Percentiles rank a stretch among this genome's conserved stretches.
Evolutionary conservation across 2,888 invertebrate genomes (phyloP).

Genomic region (Chloroclystis v-ata): DNA sequence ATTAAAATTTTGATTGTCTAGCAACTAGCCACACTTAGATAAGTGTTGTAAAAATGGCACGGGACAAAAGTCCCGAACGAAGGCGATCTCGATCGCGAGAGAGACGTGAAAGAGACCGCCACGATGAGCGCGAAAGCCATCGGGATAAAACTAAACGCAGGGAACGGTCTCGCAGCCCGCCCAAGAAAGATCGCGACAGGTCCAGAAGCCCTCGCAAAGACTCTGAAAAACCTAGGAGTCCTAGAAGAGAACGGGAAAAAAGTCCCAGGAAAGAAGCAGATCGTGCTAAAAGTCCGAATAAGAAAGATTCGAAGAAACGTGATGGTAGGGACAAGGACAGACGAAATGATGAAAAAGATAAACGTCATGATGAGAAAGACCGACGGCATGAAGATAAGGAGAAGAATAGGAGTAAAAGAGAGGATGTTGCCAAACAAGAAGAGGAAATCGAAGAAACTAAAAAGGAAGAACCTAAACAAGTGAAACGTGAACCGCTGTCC

Average conservation of each 20-base stretch:
- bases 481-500: conserved; percentile 89
- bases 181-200: conserved; percentile 54
- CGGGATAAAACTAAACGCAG: conserved; percentile 64
- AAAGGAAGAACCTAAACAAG: conserved; percentile 51
- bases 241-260: conserved; percentile 26
- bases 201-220: conserved; percentile 58
- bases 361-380: conserved; percentile 35
- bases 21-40: too few species aligned
- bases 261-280: too few species aligned
- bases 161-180: conserved; percentile 60
- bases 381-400: conserved; percentile 65
- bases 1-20: too few species aligned
- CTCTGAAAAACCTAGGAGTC: conserved; percentile 46
- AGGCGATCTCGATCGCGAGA: conserved; percentile 67
- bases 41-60: conserved; percentile 43
- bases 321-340: conserved; percentile 57
- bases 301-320: conserved; percentile 62
- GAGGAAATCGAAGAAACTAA: conserved; percentile 58
- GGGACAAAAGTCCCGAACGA: conserved; percentile 65
- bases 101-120: conserved; percentile 63
- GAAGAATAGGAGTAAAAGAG: conserved; percentile 56
- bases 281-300: conserved; percentile 28
- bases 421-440: conserved; percentile 51
- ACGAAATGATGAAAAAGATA: conserved; percentile 34
- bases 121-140: conserved; percentile 64